Evolutionary conservation across 2,888 invertebrate species (phyloP).

Genomic region (Nomada lathburiana): DNA sequence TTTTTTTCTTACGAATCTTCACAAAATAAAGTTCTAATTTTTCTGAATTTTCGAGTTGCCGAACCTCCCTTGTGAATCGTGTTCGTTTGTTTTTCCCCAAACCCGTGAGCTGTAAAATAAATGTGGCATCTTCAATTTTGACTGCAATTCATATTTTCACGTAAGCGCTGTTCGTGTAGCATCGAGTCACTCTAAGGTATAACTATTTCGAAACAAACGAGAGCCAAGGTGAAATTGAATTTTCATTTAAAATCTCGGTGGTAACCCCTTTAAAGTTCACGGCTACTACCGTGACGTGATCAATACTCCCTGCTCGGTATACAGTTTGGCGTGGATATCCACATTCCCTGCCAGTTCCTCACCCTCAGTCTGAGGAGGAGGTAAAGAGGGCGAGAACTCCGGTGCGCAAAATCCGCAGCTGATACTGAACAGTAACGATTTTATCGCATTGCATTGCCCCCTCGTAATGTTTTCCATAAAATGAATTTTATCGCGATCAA

Average conservation of each 20-base stretch:
- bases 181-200: neutral
- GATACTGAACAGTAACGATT: slow-evolving; percentile 60
- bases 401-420: slow-evolving; percentile 59
- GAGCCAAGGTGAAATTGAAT: neutral
- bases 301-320: slow-evolving; percentile 67
- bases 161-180: no score
- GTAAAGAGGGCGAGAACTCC: slow-evolving; percentile 48
- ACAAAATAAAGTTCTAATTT: no score
- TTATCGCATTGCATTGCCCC: slow-evolving; percentile 39
- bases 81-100: no score
- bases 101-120: no score
- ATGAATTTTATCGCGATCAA: neutral
- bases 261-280: slow-evolving; percentile 48
- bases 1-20: no score
- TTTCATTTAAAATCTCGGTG: slow-evolving; percentile 17
- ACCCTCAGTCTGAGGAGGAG: slow-evolving; percentile 56
- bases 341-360: slow-evolving; percentile 60
- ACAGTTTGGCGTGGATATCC: slow-evolving; percentile 63
- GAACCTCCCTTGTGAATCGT: no score
- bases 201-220: neutral
- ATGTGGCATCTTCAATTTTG: no score
- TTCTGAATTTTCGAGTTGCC: no score
- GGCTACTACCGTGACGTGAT: slow-evolving; percentile 62
- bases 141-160: no score
- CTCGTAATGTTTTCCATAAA: neutral